Evolutionary conservation across 1,140 invertebrate genomes (phyloP).

Genomic region (Drosophila nigrodunni): DNA sequence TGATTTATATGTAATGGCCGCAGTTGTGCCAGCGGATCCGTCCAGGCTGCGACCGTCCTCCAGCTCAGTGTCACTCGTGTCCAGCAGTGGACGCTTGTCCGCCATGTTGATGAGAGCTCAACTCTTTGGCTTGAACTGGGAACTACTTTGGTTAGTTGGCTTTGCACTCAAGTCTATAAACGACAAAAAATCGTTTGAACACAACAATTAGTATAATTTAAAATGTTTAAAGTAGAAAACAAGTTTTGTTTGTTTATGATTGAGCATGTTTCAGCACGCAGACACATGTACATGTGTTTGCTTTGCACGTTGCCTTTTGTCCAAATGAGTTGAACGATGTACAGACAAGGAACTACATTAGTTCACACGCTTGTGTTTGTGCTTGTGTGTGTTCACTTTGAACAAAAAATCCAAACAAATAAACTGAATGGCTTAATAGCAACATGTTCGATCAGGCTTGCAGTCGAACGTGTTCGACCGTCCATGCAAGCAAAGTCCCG

Average conservation of each 20-base stretch:
- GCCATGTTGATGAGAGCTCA: slow-evolving; percentile 29
- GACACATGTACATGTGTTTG: not conserved
- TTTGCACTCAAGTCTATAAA: not conserved
- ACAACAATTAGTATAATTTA: not conserved
- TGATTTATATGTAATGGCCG: slow-evolving; percentile 5
- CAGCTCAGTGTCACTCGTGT: slow-evolving; percentile 15
- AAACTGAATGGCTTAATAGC: too few species aligned
- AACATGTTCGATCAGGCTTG: too few species aligned
- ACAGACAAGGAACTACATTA: too few species aligned
- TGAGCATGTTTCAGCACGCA: not conserved
- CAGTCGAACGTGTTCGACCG: too few species aligned
- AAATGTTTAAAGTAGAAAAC: not conserved
- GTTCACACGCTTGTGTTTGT: too few species aligned
- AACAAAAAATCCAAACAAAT: too few species aligned
- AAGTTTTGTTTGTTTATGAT: not conserved
- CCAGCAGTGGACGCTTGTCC: slow-evolving; percentile 56
- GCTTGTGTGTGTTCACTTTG: too few species aligned
- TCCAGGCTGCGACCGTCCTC: slow-evolving; percentile 23
- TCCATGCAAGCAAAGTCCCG: too few species aligned
- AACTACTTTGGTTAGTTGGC: not conserved
- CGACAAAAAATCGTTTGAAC: not conserved
- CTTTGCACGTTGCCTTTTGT: not conserved
- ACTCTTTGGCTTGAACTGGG: not conserved
- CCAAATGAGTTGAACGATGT: too few species aligned
- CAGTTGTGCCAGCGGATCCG: not conserved